Evolutionary conservation across 2,888 invertebrate genomes (phyloP), one percentile per base, ranked within the genome.

Genomic region (Leptarthrus brevirostris): DNA sequence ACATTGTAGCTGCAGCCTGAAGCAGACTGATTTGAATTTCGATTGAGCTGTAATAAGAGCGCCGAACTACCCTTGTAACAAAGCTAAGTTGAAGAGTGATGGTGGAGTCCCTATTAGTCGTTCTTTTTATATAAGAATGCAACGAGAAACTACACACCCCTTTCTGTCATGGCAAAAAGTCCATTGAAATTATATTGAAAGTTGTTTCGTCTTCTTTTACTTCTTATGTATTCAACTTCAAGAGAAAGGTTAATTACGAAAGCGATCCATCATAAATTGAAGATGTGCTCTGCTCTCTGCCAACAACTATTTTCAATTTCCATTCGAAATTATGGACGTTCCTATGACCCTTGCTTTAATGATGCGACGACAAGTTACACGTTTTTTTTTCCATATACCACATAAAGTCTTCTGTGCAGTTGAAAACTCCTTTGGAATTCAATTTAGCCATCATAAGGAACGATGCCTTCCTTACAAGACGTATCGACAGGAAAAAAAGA

Each of bases 271-370:
- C 30, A 30, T 30, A 30, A 30, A 30, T 30, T 30, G 3, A 30
- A 30, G 8, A 30, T 5, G 3, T 30, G 4, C 30, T 8, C 8
- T 30, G 30, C 30, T 5, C 30, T 30, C 30, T 30, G 30, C 8
- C 8, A 30, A 30, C 30, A 3, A 8, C 3, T 30, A 30, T 18
- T 18, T 49, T 49, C 18, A 64, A 64, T 44, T 64, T 47, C 47
- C 47, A 64, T 64, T 36, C 12, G 20, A 64, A 64, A 47, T 64
- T 64, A 47, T 47, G 47, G 18, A 64, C 47, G 44, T 47, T 47
- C 24, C 22, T 47, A 44, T 47, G 64, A 47, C 64, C 44, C 47
- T 24, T n/a, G 44, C 14, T 8, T 44, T 64, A 64, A 64, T 64
- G 64, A 24, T 49, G 49, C 14, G 18, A 6, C 14, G 64, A 22